Evolutionary conservation across 2,797 vertebrate genomes (phyloP).

Genomic region (Percopsis omiscomaycus): DNA sequence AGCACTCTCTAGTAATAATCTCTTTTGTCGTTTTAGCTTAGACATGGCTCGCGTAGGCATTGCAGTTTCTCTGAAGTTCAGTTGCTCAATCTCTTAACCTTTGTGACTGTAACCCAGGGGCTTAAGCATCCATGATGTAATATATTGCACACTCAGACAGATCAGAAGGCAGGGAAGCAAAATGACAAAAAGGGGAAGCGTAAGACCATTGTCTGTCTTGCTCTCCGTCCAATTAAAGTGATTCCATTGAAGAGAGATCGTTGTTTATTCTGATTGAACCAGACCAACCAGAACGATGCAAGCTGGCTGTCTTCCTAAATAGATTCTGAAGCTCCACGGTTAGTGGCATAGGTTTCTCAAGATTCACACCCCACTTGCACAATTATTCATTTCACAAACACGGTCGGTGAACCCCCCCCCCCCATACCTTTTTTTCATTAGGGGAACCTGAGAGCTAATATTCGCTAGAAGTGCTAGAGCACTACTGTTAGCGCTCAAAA

Average conservation of each 20-base stretch:
- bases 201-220: slow-evolving; percentile 43
- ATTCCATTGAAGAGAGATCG: slow-evolving; percentile 51
- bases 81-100: no score
- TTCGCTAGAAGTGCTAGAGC: slow-evolving; percentile 28
- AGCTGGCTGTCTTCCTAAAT: slow-evolving; percentile 24
- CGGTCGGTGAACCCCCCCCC: background rate
- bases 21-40: no score
- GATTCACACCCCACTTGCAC: slow-evolving; percentile 21
- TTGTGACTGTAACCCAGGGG: background rate
- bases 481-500: slow-evolving; percentile 35
- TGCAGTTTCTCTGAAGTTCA: no score
- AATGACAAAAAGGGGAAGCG: slow-evolving; percentile 17
- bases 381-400: slow-evolving; percentile 14
- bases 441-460: slow-evolving; percentile 39
- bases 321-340: slow-evolving; percentile 16
- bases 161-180: slow-evolving; percentile 8
- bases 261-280: slow-evolving; percentile 41
- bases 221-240: slow-evolving; percentile 63
- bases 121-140: background rate
- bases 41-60: no score
- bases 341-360: slow-evolving; percentile 20
- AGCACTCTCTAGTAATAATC: no score
- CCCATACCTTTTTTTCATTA: slow-evolving; percentile 16
- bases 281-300: slow-evolving; percentile 53
- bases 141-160: slow-evolving; percentile 7